Percentiles rank a stretch among this genome's conserved stretches.
Evolutionary conservation across 2,888 invertebrate genomes (phyloP).

Genomic region (Chymomyza amoena): DNA sequence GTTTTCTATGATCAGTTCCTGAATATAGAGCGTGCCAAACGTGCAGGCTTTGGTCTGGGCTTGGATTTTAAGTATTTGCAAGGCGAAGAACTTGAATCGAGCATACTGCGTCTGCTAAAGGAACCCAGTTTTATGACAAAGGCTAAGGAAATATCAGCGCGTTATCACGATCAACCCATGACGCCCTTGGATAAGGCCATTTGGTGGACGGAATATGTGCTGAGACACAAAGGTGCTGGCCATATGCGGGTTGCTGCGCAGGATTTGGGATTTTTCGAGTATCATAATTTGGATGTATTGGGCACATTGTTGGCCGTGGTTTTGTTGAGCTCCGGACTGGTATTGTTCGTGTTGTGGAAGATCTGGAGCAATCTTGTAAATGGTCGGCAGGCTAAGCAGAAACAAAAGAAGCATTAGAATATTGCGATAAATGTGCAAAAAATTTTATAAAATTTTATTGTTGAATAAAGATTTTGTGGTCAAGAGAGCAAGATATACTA

Average conservation of each 20-base stretch:
- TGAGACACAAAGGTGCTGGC: slow-evolving; percentile 74
- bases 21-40: slow-evolving; percentile 78
- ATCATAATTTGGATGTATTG: slow-evolving; percentile 74
- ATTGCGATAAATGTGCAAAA: neutral
- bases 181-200: slow-evolving; percentile 69
- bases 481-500: no score
- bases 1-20: slow-evolving; percentile 80
- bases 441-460: no score
- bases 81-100: slow-evolving; percentile 58
- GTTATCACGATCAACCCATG: slow-evolving; percentile 74
- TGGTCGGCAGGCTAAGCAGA: neutral
- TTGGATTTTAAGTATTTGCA: slow-evolving; percentile 75
- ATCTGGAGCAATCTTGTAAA: neutral
- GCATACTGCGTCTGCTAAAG: slow-evolving; percentile 54
- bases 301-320: slow-evolving; percentile 47
- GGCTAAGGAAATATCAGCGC: slow-evolving; percentile 57
- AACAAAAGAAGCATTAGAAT: slow-evolving; percentile 19
- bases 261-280: slow-evolving; percentile 70
- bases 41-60: slow-evolving; percentile 76
- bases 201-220: slow-evolving; percentile 76
- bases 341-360: neutral
- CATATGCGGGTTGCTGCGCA: slow-evolving; percentile 74
- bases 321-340: slow-evolving; percentile 9
- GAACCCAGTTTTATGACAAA: slow-evolving; percentile 49
- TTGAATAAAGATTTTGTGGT: no score